Evolutionary conservation across 2,888 invertebrate genomes (phyloP), one percentile per base, ranked within the genome.

Genomic region (Synanthedon tipuliformis): DNA sequence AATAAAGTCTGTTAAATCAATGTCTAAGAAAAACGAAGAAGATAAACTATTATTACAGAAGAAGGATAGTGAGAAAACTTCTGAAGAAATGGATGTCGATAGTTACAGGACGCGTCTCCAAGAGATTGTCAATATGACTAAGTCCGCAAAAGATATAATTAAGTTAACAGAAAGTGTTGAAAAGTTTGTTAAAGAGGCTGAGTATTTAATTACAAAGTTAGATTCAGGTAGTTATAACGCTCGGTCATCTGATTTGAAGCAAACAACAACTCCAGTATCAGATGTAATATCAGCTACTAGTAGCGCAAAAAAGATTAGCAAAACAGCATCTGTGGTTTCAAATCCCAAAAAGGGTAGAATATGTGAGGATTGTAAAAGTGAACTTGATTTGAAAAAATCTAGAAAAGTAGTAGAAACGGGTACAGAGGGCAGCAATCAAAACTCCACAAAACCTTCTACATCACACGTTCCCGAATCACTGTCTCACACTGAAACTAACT

Each of bases 131-230:
- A 45, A 13, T 45, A 15, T 45, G 13, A 15, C 45, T 45, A 63
- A 54, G 59, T 58, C 51, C 58, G 68, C n/a, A 59, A 63, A 52
- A 56, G 59, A 4, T 56, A 61, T 40, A 15, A 64, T 61, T 1
- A 34, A 60, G 2, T 51, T 63, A 4, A 52, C 61, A 11, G 53
- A 52, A 4, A 63, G 54, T 50, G 53, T 67, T 4, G 60, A 66
- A 16, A 59, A 67, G 12, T 67, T 73, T 53, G 52, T 68, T 40
- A 59, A 59, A 52, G 63, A 61, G 40, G 65, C 67, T 7, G 61
- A 65, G 54, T 34, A 34, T 34, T 34, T 34, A 34, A 34, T 34
- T 34, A 10, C 34, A 34, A 34, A 34, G 2, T 34, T 34, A 34
- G 34, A 34, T 8, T 34, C 34, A 34, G 34, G 34, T 34, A 34